Percentiles rank a stretch among this genome's conserved stretches.
Evolutionary conservation across 2,113 vertebrate genomes (phyloP).

Genomic region (Fukomys damarensis): DNA sequence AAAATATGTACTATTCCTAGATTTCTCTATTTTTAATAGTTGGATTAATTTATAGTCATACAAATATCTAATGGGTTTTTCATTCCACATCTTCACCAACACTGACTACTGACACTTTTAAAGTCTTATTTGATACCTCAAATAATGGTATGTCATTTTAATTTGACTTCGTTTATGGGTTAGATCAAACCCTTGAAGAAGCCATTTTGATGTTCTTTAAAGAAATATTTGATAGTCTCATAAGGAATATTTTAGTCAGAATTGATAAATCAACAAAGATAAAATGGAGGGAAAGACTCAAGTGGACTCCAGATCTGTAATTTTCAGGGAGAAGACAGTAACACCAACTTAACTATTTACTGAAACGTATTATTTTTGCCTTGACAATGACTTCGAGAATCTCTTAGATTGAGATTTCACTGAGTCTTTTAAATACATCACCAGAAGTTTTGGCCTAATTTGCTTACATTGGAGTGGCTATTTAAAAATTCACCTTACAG

Average conservation of each 20-base stretch:
- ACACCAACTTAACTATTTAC: not conserved
- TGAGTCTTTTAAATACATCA: slow-evolving; percentile 7
- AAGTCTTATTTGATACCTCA: not conserved
- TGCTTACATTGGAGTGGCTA: slow-evolving; percentile 29
- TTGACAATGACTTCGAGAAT: not conserved
- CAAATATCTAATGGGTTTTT: not conserved
- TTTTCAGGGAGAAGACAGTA: not conserved
- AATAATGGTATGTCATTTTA: not conserved
- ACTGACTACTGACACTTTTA: not conserved
- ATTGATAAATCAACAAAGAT: not conserved
- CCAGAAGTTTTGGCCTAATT: slow-evolving; percentile 12
- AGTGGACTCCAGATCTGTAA: not conserved
- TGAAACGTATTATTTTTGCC: not conserved
- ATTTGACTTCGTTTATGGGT: not conserved
- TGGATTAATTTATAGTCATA: not conserved
- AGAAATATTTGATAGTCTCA: not conserved
- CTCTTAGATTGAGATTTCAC: not conserved
- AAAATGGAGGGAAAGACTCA: not conserved
- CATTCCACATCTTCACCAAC: not conserved
- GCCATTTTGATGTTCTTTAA: slow-evolving; percentile 15
- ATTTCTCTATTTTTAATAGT: not conserved
- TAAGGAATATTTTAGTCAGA: not conserved
- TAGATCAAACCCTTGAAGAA: not conserved
- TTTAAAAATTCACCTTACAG: slow-evolving; percentile 52
- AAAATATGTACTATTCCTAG: not conserved